Evolutionary conservation across 2,113 vertebrate species (phyloP).

Genomic region (Prunella fulvescens): DNA sequence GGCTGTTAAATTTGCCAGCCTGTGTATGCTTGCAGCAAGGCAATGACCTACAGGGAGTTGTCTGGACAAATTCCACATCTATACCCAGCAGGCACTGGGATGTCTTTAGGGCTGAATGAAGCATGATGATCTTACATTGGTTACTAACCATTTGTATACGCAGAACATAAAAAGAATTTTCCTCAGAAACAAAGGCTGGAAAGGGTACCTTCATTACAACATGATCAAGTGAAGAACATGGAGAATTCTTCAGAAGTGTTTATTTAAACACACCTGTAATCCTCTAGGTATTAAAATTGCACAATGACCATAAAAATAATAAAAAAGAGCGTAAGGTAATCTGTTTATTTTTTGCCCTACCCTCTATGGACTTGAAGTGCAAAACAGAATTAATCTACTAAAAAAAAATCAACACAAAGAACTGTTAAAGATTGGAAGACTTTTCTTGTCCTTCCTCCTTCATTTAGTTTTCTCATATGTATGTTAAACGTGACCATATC

Average conservation of each 20-base stretch:
- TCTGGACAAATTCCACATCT: background rate
- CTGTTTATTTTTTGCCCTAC: background rate
- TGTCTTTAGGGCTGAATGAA: background rate
- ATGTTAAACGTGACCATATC: background rate
- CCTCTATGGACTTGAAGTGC: background rate
- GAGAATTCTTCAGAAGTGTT: background rate
- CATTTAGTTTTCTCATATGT: background rate
- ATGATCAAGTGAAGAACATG: background rate
- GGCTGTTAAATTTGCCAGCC: background rate
- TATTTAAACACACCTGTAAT: background rate
- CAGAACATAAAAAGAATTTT: background rate
- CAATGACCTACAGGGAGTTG: background rate
- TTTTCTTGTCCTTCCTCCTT: background rate
- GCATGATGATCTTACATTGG: background rate
- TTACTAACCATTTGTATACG: background rate
- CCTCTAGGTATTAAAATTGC: background rate
- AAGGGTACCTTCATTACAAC: background rate
- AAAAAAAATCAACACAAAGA: background rate
- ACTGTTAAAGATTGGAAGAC: background rate
- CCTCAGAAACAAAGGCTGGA: background rate
- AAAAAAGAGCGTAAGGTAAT: background rate
- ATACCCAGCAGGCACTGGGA: background rate
- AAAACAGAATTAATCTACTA: background rate
- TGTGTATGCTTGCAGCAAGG: slow-evolving; percentile 1
- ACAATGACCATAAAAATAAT: background rate